These are phyloP conservation scores for Larimichthys polyactis DNA, from an alignment of 2,113 vertebrate genomes.

Conservation along the genomic window DNA sequence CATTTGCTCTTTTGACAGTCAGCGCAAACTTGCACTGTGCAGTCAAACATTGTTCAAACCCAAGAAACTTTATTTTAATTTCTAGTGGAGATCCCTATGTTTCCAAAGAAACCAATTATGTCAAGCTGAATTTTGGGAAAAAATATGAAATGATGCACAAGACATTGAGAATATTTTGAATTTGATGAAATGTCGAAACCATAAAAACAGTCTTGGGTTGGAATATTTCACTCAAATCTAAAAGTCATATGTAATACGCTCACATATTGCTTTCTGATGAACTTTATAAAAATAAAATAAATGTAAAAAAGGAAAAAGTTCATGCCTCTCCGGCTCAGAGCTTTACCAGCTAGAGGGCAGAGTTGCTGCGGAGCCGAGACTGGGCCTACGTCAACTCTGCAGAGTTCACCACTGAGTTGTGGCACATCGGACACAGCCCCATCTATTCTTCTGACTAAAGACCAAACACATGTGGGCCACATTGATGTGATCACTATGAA, in stretches of 20 bases:
- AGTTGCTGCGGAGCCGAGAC: constrained; percentile 40
- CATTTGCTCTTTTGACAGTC: background rate
- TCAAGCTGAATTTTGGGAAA: background rate
- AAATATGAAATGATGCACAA: background rate
- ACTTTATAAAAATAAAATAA: background rate
- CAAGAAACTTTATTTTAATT: background rate
- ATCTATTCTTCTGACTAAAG: constrained; percentile 45
- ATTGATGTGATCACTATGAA: constrained; percentile 40
- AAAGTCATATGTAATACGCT: too few relatives aligned
- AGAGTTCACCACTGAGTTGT: constrained; percentile 38
- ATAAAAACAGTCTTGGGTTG: background rate
- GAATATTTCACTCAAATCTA: background rate
- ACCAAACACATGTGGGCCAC: constrained; percentile 57
- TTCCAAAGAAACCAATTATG: background rate
- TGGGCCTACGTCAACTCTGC: constrained; percentile 24
- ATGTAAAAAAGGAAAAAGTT: background rate
- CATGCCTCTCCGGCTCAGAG: constrained; percentile 26
- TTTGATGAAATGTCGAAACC: background rate
- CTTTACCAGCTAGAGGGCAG: constrained; percentile 49
- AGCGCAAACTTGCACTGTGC: background rate
- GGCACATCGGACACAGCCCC: constrained; percentile 19
- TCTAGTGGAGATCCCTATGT: background rate
- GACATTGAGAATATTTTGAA: background rate
- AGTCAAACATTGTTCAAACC: background rate
- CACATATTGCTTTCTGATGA: background rate